Evolutionary conservation across 2,888 invertebrate genomes (phyloP).

Genomic region (Drosophila leonis): DNA sequence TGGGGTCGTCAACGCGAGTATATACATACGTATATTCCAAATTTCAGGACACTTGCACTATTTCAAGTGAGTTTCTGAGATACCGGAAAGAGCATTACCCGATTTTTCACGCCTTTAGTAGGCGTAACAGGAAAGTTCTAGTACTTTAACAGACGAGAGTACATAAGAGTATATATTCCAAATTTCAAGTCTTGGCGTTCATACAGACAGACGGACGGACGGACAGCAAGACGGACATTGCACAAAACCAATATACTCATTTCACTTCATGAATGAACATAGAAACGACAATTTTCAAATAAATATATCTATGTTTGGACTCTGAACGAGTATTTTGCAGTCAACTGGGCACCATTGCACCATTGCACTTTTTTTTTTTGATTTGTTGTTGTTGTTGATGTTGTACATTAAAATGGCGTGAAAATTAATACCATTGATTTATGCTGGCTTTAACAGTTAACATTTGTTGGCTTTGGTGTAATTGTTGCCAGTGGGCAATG

Average conservation of each 20-base stretch:
- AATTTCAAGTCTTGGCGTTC: no score
- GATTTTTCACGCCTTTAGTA: no score
- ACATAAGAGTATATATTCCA: no score
- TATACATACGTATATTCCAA: no score
- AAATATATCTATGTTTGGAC: background rate
- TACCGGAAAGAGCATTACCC: no score
- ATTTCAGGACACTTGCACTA: no score
- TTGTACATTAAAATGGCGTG: constrained; percentile 69
- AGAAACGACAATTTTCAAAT: background rate
- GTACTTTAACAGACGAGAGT: no score
- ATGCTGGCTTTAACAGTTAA: constrained; percentile 32
- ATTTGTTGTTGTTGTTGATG: constrained; percentile 22
- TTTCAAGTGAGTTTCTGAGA: no score
- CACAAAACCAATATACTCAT: background rate
- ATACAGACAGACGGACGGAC: background rate
- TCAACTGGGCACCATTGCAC: background rate
- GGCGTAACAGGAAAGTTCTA: no score
- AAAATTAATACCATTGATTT: constrained; percentile 70
- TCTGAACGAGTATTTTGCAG: background rate
- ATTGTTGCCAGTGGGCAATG: constrained; percentile 37
- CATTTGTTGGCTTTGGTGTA: constrained; percentile 38
- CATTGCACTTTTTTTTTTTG: background rate
- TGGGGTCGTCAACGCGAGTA: no score
- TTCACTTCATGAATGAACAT: background rate
- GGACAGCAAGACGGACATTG: background rate